Evolutionary conservation across 2,888 invertebrate species (phyloP), one percentile per base, ranked within the genome.

Genomic region (Stramonita haemastoma): DNA sequence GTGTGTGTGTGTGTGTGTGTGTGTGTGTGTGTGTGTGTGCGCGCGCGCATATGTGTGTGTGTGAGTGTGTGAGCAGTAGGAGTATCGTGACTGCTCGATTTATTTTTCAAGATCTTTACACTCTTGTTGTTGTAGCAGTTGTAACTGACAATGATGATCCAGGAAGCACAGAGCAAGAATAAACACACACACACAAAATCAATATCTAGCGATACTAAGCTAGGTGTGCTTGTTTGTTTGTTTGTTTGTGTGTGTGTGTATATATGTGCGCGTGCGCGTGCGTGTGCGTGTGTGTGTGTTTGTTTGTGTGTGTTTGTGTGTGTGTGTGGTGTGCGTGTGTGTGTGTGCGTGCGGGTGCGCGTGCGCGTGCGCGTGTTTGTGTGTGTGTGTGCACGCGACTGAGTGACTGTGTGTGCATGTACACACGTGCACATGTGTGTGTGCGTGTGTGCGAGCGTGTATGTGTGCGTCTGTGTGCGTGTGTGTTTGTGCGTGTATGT

Each of bases 1-100:
- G 66, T 5, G 85, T 29, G 60, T 46, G 83, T 56, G 88, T 56
- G 88, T 34, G 88, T 79, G 87, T 60, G 73, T 60, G 87, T 60
- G 87, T 60, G 87, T 34, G 77, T 60, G 86, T 32, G 70, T 32
- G 70, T 29, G 66, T 29, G 86, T 32, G 86, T 60, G 86, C 11
- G 32, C 15, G 11, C 2, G 77, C 5, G 32, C 2, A 32, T 77
- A 17, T 60, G 87, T 34, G 77, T 60, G 86, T 32, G 70, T 32
- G 70, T 29, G 66, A 17, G 86, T 32, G 86, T 60, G 32, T 32
- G 32, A 32, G 46, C 46, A 46, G 46, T 46, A 8, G 8, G 46
- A 46, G 46, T 5, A 46, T 46, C 46, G 8, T 46, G 46, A 46
- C 46, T 46, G 46, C 46, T 5, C 4, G 8, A 46, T 46, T n/a